Percentiles rank a stretch among this genome's conserved stretches.
phyloP scores from a whole-genome alignment of 2,113 vertebrate genomes.

The Rhegmatorhina hoffmannsi region DNA sequence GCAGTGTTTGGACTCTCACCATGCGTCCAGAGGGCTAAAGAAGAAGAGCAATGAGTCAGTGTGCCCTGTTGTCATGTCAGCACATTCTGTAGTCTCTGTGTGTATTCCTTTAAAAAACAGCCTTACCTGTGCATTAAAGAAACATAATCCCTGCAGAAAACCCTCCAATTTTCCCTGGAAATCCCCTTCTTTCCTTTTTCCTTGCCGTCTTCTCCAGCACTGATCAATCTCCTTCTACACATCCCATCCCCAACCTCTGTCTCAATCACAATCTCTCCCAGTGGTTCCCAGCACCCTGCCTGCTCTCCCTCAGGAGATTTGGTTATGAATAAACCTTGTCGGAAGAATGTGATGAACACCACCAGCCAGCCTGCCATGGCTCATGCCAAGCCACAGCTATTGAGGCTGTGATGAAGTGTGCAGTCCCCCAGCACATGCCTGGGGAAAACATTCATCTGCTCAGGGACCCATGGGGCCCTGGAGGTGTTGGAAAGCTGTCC shows the following conservation, averaged over 20 bases:
- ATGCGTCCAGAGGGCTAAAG: background rate
- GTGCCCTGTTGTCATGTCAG: background rate
- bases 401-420: background rate
- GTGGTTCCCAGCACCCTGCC: background rate
- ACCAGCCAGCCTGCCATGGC: accelerated
- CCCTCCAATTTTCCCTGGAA: background rate
- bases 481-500: background rate
- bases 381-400: background rate
- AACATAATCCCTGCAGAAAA: background rate
- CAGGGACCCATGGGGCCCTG: accelerated
- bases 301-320: conserved; percentile 37
- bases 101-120: background rate
- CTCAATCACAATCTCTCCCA: background rate
- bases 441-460: background rate
- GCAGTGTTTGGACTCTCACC: background rate
- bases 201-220: accelerated
- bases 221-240: background rate
- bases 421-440: background rate
- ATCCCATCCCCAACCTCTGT: background rate
- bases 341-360: background rate
- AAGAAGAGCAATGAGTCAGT: background rate
- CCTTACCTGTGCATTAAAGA: background rate
- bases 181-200: background rate
- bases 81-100: accelerated
- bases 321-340: conserved; percentile 60